Conservation (phyloP, 2,797 vertebrate genomes). For the Dromococcyx pavoninus region DNA sequence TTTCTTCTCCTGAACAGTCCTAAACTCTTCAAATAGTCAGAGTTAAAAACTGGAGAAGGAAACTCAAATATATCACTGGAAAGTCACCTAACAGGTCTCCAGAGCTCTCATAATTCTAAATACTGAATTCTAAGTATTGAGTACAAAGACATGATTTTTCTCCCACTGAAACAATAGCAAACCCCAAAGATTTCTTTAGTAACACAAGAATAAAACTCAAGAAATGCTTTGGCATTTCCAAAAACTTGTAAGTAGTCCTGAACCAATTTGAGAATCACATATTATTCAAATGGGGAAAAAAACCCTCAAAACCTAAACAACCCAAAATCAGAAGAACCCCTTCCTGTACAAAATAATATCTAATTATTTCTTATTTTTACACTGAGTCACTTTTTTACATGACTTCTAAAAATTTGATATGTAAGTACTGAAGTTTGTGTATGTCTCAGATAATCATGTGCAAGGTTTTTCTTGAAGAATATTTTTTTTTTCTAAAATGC, state of each 20-base stretch:
- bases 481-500: fast-evolving
- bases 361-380: background rate
- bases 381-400: background rate
- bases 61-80: background rate
- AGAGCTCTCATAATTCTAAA: background rate
- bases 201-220: background rate
- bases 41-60: background rate
- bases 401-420: background rate
- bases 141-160: background rate
- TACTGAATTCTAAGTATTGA: background rate
- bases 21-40: background rate
- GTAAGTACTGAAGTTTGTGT: background rate
- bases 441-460: background rate
- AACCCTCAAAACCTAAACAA: background rate
- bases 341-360: background rate
- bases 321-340: fast-evolving
- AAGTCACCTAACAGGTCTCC: background rate
- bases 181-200: background rate
- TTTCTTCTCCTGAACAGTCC: background rate
- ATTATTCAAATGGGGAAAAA: background rate
- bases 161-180: background rate
- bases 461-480: background rate
- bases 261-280: background rate
- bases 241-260: background rate
- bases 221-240: background rate